Conservation (phyloP, 2,113 vertebrate species). For the Aleadryas rufinucha region DNA sequence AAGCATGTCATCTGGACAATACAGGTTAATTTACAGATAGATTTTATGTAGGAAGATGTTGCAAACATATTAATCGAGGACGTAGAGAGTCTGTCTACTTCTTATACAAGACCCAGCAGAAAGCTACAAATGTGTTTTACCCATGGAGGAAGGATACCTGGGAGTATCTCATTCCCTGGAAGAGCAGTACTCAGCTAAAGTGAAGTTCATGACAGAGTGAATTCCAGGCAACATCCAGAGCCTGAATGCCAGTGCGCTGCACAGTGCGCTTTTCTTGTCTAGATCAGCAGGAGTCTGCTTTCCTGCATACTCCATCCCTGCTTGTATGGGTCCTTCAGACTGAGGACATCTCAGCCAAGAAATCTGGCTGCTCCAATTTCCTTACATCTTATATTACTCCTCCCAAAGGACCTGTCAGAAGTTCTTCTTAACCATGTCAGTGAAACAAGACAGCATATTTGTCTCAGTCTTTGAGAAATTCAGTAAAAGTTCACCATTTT, state of each 20-base stretch:
- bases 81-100: not conserved
- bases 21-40: not conserved
- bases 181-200: not conserved
- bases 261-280: fast-evolving
- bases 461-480: not conserved
- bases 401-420: not conserved
- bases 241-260: fast-evolving
- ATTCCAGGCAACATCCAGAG: not conserved
- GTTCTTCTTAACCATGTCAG: not conserved
- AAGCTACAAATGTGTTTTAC: not conserved
- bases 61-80: not conserved
- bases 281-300: not conserved
- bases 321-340: not conserved
- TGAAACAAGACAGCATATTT: not conserved
- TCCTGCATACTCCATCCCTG: not conserved
- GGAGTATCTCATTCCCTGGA: not conserved
- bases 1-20: not conserved
- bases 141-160: not conserved
- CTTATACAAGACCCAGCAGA: not conserved
- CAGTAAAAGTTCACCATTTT: not conserved
- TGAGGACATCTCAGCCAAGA: not conserved
- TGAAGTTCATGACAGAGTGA: not conserved
- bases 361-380: not conserved
- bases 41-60: not conserved
- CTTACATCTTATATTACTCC: not conserved